phyloP scores from a whole-genome alignment of 2,113 vertebrate species.

The Echinops telfairi region DNA sequence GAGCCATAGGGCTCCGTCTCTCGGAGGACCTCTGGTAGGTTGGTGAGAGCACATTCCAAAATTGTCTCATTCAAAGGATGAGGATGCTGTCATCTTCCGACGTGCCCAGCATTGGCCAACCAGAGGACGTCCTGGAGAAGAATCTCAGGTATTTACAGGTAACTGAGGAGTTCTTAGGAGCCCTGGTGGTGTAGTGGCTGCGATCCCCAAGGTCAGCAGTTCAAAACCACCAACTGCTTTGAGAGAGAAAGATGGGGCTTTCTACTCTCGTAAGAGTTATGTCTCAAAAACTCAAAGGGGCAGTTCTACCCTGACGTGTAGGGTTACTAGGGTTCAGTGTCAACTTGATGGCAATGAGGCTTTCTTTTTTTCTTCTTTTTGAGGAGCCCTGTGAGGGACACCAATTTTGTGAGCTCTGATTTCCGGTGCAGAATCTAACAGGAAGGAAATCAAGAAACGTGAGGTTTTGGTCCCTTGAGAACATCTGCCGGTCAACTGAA shows the following conservation, averaged over 20 bases:
- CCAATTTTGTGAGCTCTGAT: background rate
- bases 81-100: background rate
- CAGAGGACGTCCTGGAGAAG: background rate
- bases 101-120: background rate
- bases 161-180: no score
- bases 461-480: background rate
- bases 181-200: no score
- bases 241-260: no score
- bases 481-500: background rate
- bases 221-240: no score
- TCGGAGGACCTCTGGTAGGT: background rate
- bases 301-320: no score
- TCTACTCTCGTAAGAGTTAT: no score
- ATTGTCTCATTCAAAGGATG: background rate
- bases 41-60: rapidly evolving
- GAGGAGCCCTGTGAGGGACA: background rate
- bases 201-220: no score
- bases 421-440: background rate
- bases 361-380: no score
- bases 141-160: no score
- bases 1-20: background rate
- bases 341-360: no score
- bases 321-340: no score
- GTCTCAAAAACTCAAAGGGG: no score
- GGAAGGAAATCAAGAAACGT: background rate